Evolutionary conservation across 2,113 vertebrate species (phyloP).

Genomic region (Myotis davidii): DNA sequence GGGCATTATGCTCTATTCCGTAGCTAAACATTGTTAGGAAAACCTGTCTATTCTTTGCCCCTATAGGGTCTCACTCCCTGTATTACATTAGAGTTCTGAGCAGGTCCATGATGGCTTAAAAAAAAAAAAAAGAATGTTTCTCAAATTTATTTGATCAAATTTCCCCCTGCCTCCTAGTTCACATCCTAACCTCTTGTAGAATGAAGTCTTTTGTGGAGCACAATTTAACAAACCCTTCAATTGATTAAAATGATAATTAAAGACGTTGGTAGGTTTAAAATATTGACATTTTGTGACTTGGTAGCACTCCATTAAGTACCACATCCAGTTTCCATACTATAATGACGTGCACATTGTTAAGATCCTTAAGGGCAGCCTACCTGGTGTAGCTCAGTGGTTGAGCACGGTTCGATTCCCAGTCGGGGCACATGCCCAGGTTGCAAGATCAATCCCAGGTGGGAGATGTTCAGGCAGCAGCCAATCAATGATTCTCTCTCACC

Average conservation of each 20-base stretch:
- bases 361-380: not conserved
- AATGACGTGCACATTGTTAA: not conserved
- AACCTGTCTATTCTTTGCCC: not conserved
- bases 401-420: no score
- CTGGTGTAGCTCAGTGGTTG: no score
- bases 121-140: not conserved
- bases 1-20: not conserved
- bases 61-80: not conserved
- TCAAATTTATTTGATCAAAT: slow-evolving; percentile 9
- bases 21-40: not conserved
- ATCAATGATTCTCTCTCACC: no score
- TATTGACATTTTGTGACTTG: slow-evolving; percentile 11
- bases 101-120: not conserved
- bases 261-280: slow-evolving; percentile 45
- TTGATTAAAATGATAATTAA: slow-evolving; percentile 38
- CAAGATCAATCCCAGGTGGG: no score
- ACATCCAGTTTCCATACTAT: not conserved
- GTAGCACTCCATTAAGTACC: not conserved
- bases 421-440: no score
- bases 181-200: not conserved
- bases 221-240: not conserved
- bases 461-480: no score
- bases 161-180: not conserved
- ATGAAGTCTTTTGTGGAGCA: slow-evolving; percentile 12
- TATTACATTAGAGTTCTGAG: not conserved